Evolutionary conservation across 2,797 vertebrate species (phyloP).

Genomic region (Gymnoscopelus braueri): DNA sequence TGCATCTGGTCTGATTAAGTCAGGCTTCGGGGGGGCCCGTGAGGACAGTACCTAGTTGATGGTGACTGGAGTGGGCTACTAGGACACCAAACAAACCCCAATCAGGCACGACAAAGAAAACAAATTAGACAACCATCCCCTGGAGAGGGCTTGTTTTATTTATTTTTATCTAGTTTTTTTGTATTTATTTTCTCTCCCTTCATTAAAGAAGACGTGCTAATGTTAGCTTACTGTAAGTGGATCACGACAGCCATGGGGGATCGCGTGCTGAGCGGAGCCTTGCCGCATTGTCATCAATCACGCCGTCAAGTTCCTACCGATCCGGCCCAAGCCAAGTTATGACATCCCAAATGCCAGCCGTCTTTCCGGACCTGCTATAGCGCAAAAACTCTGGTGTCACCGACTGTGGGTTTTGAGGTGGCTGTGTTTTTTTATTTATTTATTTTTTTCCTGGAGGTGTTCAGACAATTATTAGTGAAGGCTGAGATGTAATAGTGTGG

Average conservation of each 20-base stretch:
- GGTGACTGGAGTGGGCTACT: conserved; percentile 77
- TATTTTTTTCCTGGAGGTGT: too few relatives aligned
- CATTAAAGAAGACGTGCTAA: conserved; percentile 63
- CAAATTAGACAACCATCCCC: conserved; percentile 57
- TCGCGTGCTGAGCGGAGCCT: conserved; percentile 25
- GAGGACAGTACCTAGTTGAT: conserved; percentile 64
- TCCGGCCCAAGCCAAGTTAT: conserved; percentile 50
- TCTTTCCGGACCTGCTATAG: too few relatives aligned
- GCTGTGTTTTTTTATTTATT: too few relatives aligned
- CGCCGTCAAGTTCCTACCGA: conserved; percentile 58
- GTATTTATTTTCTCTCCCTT: conserved; percentile 8
- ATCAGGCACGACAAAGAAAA: conserved; percentile 49
- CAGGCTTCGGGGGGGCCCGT: conserved; percentile 61
- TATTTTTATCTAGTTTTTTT: conserved; percentile 8
- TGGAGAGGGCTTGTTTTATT: conserved; percentile 45
- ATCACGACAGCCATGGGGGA: conserved; percentile 35
- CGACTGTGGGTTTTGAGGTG: conserved; percentile 51
- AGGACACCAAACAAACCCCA: conserved; percentile 61
- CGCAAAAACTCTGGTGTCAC: conserved; percentile 25
- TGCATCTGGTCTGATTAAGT: conserved; percentile 75
- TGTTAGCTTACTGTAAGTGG: conserved; percentile 55
- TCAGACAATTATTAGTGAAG: too few relatives aligned
- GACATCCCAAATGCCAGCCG: conserved; percentile 25
- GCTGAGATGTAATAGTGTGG: neutral
- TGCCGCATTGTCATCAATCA: conserved; percentile 66